phyloP scores from a whole-genome alignment of 2,113 vertebrate genomes.

The Kryptolebias marmoratus region DNA sequence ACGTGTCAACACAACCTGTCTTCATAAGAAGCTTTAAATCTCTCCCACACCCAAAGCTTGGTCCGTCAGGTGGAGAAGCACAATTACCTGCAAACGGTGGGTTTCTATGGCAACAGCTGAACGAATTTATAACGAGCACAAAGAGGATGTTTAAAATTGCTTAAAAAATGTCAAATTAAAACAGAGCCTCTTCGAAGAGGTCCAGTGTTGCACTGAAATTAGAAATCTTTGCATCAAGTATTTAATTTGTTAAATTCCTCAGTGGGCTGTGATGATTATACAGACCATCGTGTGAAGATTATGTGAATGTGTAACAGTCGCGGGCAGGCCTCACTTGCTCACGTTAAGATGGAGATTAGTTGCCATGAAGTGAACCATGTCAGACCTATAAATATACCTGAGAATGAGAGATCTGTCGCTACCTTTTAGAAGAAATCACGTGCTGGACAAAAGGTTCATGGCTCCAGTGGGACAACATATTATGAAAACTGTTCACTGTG shows the following conservation, averaged over 20 bases:
- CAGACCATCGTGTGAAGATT: background rate
- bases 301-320: slow-evolving; percentile 26
- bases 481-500: too few species aligned
- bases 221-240: too few species aligned
- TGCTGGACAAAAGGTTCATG: background rate
- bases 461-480: background rate
- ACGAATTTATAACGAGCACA: background rate
- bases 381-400: slow-evolving; percentile 5
- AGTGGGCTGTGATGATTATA: background rate
- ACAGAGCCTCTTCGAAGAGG: too few species aligned
- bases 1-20: background rate
- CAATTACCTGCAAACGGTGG: slow-evolving; percentile 41
- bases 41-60: background rate
- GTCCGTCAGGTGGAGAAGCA: slow-evolving; percentile 9
- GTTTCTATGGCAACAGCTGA: slow-evolving; percentile 58
- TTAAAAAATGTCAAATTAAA: background rate
- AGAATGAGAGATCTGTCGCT: slow-evolving; percentile 4
- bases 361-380: slow-evolving; percentile 21
- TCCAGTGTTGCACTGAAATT: too few species aligned
- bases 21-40: background rate
- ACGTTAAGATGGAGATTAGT: slow-evolving; percentile 44
- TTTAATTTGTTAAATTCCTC: background rate
- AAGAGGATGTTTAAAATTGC: slow-evolving; percentile 15
- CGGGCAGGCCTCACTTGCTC: slow-evolving; percentile 13
- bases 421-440: background rate